phyloP scores from a whole-genome alignment of 1,140 invertebrate species.

The Drosophila setifemur region DNA sequence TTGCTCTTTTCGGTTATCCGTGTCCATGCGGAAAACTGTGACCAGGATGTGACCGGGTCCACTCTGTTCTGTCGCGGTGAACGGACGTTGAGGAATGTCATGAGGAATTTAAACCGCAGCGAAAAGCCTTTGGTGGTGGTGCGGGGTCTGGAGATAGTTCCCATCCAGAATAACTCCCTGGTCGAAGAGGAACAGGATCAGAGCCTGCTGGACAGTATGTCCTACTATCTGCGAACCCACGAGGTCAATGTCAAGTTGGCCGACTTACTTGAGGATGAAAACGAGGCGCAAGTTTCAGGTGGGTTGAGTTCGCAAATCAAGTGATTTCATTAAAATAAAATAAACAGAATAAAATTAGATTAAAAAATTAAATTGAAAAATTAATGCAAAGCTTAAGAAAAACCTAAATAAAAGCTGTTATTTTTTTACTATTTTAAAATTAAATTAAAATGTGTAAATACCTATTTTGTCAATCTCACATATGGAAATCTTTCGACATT shows the following conservation, averaged over 20 bases:
- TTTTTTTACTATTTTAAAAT: no score
- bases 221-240: conserved; percentile 87
- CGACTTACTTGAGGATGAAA: conserved; percentile 83
- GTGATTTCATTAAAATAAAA: background rate
- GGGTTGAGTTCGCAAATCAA: background rate
- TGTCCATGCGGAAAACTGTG: conserved; percentile 48
- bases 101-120: conserved; percentile 66
- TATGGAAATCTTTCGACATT: no score
- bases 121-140: conserved; percentile 70
- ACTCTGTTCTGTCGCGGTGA: conserved; percentile 74
- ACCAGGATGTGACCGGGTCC: conserved; percentile 23
- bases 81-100: conserved; percentile 60
- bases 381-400: no score
- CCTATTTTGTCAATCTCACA: no score
- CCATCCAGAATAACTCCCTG: conserved; percentile 29
- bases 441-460: no score
- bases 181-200: background rate
- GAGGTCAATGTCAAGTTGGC: conserved; percentile 88
- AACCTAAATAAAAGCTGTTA: no score
- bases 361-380: no score
- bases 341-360: no score
- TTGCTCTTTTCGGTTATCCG: conserved; percentile 50
- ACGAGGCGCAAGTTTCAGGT: conserved; percentile 37
- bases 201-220: conserved; percentile 83
- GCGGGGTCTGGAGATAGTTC: conserved; percentile 76